These are phyloP conservation scores for Phycodurus eques DNA, from an alignment of 2,113 vertebrate species.

Conservation along the genomic window DNA sequence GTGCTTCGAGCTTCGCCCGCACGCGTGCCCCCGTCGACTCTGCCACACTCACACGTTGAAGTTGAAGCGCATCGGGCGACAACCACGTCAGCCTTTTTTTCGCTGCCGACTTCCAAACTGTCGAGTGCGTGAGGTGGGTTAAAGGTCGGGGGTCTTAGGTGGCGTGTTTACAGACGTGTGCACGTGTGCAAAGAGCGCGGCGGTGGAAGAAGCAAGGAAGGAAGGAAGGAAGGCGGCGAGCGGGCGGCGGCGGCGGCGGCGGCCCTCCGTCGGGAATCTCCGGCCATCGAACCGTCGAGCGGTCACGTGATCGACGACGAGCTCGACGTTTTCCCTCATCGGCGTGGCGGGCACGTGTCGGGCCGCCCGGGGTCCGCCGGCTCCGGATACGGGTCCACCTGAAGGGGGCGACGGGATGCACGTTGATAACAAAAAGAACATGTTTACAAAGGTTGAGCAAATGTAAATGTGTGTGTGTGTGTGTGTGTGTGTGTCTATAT, in stretches of 20 bases:
- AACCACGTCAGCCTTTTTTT: conserved; percentile 1
- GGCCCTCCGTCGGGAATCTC: background rate
- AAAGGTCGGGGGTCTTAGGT: too few relatives aligned
- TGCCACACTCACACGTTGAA: conserved; percentile 10
- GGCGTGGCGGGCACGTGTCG: conserved; percentile 86
- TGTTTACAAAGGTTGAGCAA: too few relatives aligned
- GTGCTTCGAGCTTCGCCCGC: conserved; percentile 36
- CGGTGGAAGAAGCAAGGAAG: too few relatives aligned
- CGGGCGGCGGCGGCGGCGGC: background rate
- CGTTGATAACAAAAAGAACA: too few relatives aligned
- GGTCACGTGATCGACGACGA: background rate
- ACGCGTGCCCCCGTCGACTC: background rate
- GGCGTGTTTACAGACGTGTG: background rate
- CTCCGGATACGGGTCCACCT: conserved; percentile 95
- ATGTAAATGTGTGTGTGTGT: too few relatives aligned
- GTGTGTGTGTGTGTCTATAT: too few relatives aligned
- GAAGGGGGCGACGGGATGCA: background rate
- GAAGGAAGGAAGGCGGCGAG: background rate
- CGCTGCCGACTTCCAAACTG: background rate
- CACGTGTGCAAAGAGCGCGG: background rate
- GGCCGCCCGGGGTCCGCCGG: conserved; percentile 77
- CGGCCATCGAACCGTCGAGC: background rate
- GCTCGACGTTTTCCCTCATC: conserved; percentile 57
- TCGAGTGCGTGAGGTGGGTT: too few relatives aligned
- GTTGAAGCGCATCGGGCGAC: conserved; percentile 38